Evolutionary conservation across 1,140 invertebrate species (phyloP), one percentile per base, ranked within the genome.

Genomic region (Scaptomyza pallida): DNA sequence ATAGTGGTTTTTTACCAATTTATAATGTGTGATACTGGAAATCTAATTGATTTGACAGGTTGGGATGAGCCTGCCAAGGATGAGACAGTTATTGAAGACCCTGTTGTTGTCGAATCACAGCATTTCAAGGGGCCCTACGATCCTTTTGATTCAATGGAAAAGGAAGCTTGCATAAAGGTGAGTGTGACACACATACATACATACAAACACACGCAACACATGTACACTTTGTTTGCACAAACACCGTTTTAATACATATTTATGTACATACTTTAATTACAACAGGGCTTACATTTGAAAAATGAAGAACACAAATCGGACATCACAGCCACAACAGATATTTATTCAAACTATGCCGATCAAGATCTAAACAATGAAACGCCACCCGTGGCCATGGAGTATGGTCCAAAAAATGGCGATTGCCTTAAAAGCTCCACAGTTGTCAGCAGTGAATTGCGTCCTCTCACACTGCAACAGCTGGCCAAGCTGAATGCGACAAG

Each of bases 121-220:
- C 41, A 26, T 33, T 88, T 81, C 13, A 71, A 81, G 41, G 82
- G 70, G 8, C 82, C 81, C n/a, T 86, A 80, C 43, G 89, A 90
- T 78, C 89, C 89, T 23, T 90, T 90, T 33, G 89, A 90, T 43
- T 71, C 70, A 8, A 35, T 90, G 1, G 89, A 89, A 73, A 90
- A 83, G 40, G 89, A 90, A 43, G 81, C 73, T n/a, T 83, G 75
- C 33, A 61, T 75, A 5, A 89, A 90, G 80, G 89, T 89, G 12
- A 51, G 68, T 21, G n/a, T 5, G 12, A 56, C 41, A 55, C 47
- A 51, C 16, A 43, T 5, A 55, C 26, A 37, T 23, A 65, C 13
- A 35, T 6, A 26, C 23, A 4, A 26, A 26, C 23, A 30, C 8
- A 67, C 13, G 21, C 10, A 43, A 50, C 21, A 48, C 17, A 43